Base-by-base conservation (phyloP, 2,797 vertebrate genomes). In the Astyanax mexicanus region DNA sequence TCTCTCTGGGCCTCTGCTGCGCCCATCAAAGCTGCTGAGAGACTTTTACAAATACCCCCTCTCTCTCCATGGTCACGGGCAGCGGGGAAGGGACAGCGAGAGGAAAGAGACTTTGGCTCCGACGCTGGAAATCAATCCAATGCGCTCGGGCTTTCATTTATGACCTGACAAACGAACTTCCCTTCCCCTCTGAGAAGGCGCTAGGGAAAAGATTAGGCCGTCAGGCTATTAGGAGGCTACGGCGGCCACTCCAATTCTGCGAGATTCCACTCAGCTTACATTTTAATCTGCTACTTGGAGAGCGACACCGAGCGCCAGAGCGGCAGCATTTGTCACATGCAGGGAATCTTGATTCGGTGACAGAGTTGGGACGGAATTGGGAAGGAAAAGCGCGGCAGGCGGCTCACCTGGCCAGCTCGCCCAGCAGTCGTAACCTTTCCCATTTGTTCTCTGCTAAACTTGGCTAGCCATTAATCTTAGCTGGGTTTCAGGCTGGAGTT, bases 41-140 rank as follows among this genome's bases (percentile, higher is more conserved):
- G 81, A 84, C 86, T 91, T 89, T 80, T 74, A 86, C 86, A 90
- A 90, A 87, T 88, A 86, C 86, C 67, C 78, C 80, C 75, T 52
- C 79, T 51, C 47, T 85, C 71, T 78, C 79, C 69, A 84, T 86
- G 77, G 85, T 88, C 86, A 86, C 42, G 64, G 68, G 79, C 83
- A 84, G 81, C 77, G 72, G 62, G 83, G 74, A 58, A 66, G 55
- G 60, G 79, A 72, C 32, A 68, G 72, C n/a, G 23, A 75, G 76
- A 68, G 64, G 27, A 57, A 69, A 57, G 11, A 21, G 45, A 44
- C 37, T 52, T 70, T 85, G 83, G 74, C 83, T 61, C 44, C 19
- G 60, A 58, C 52, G 55, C 47, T 29, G 29, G 70, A 81, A 86
- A 82, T 80, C 84, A 87, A 80, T 76, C 77, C 68, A 74, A 72